Evolutionary conservation across 2,113 vertebrate genomes (phyloP).

Genomic region (Upupa epops): DNA sequence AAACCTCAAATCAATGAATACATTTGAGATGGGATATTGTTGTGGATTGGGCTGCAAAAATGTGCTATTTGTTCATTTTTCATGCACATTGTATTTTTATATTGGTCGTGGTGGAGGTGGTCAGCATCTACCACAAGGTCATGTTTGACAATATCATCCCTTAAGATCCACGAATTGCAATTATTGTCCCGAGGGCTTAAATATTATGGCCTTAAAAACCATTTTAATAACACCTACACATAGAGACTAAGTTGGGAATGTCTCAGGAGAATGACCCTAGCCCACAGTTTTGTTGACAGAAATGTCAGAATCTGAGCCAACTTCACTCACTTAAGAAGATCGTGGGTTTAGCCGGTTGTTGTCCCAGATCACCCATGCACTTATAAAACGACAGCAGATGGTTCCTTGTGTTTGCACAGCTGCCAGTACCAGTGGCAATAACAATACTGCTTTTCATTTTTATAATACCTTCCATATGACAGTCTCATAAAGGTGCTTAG

Average conservation of each 20-base stretch:
- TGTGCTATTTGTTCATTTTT: not conserved
- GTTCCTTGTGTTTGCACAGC: conserved; percentile 63
- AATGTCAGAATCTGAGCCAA: not conserved
- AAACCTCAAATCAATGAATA: not conserved
- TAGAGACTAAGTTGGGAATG: not conserved
- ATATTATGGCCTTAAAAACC: not conserved
- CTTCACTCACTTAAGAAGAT: conserved; percentile 10
- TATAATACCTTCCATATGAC: conserved; percentile 9
- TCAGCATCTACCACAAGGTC: not conserved
- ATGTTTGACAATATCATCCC: not conserved
- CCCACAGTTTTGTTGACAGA: conserved; percentile 28
- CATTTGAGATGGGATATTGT: not conserved
- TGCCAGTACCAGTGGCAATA: conserved; percentile 17
- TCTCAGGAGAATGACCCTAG: not conserved
- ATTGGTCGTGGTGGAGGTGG: not conserved
- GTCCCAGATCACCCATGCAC: conserved; percentile 48
- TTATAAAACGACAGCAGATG: conserved; percentile 50
- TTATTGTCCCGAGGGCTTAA: not conserved
- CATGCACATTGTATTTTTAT: not conserved
- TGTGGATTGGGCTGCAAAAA: not conserved
- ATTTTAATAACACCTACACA: not conserved
- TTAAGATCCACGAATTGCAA: not conserved
- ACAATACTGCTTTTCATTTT: conserved; percentile 31
- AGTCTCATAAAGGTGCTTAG: not conserved
- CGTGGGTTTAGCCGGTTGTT: not conserved